Evolutionary conservation across 2,113 vertebrate species (phyloP).

Genomic region (Rhagologus leucostigma): DNA sequence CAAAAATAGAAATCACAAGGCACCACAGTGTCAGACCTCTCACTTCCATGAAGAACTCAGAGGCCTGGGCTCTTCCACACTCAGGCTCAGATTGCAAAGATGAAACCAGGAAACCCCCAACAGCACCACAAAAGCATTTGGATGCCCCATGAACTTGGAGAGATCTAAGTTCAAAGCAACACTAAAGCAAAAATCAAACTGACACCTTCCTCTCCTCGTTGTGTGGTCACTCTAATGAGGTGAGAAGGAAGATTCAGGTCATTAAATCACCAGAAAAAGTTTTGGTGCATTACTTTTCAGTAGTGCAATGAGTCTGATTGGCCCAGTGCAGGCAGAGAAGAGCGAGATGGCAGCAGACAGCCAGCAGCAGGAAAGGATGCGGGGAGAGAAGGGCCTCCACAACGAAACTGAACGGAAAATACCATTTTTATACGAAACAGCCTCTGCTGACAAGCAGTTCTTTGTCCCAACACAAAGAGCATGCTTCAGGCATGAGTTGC

Average conservation of each 20-base stretch:
- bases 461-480: neutral
- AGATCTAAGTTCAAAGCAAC: neutral
- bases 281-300: neutral
- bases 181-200: neutral
- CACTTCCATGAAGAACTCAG: neutral
- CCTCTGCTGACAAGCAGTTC: slow-evolving; percentile 7
- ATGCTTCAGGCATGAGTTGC: neutral
- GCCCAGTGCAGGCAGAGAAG: neutral
- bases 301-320: accelerated
- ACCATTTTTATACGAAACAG: slow-evolving; percentile 27
- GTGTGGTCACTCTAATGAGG: accelerated
- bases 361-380: neutral
- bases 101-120: neutral
- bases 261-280: neutral
- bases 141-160: neutral
- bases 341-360: neutral
- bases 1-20: neutral
- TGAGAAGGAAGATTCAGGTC: neutral
- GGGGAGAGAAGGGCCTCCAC: neutral
- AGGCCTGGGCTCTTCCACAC: neutral
- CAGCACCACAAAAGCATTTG: neutral
- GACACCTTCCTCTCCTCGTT: neutral
- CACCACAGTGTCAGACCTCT: neutral
- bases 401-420: neutral
- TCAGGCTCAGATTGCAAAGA: neutral